These are phyloP conservation scores for Diglossa cyanea DNA, from an alignment of 2,797 vertebrate species.

Conservation along the genomic window DNA sequence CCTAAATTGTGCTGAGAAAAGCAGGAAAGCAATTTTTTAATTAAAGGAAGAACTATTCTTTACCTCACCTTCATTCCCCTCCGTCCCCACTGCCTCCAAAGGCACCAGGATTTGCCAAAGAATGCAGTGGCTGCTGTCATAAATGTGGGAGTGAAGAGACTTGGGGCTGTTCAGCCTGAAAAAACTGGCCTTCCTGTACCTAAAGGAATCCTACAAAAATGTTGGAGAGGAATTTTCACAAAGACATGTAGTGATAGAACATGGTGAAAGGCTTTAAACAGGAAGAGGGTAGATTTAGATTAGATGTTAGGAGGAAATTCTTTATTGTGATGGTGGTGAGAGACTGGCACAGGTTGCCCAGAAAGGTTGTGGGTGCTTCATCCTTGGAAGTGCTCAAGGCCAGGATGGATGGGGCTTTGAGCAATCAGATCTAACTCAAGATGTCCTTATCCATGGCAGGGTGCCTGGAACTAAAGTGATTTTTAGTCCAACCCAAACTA, in stretches of 20 bases:
- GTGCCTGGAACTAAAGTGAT: not conserved
- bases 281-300: not conserved
- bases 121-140: fast-evolving
- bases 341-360: not conserved
- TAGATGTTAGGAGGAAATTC: not conserved
- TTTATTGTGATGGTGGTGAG: not conserved
- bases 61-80: not conserved
- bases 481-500: not conserved
- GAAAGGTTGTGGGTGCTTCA: not conserved
- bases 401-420: not conserved
- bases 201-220: not conserved
- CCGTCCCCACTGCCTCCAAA: not conserved
- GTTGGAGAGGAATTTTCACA: not conserved
- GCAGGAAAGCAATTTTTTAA: not conserved
- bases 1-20: not conserved
- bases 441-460: not conserved
- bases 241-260: not conserved
- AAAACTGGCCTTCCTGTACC: not conserved
- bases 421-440: not conserved
- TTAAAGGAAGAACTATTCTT: not conserved
- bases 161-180: not conserved
- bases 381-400: not conserved
- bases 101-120: not conserved
- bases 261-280: not conserved
- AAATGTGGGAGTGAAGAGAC: not conserved